These are phyloP conservation scores for Ornithoptera priamus DNA, from an alignment of 2,888 invertebrate species.

Conservation along the genomic window DNA sequence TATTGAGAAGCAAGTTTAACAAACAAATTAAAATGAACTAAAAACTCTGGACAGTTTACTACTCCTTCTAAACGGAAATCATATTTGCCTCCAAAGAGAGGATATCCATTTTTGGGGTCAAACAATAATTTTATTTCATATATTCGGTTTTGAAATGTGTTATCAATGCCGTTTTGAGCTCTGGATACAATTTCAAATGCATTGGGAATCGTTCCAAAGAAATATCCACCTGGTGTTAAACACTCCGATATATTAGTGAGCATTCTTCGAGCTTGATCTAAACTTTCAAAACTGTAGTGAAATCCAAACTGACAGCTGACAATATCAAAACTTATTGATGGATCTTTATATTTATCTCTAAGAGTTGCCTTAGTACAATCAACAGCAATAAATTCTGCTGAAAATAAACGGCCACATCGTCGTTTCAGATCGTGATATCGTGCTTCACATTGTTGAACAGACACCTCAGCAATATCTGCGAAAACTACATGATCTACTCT, in stretches of 20 bases:
- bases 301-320: slow-evolving; percentile 99
- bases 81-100: slow-evolving; percentile 97
- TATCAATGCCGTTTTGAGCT: slow-evolving; percentile 77
- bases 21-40: slow-evolving; percentile 95
- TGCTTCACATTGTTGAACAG: slow-evolving; percentile 92
- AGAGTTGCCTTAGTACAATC: slow-evolving; percentile 93
- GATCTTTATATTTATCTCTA: slow-evolving; percentile 88
- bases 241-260: slow-evolving; percentile 94
- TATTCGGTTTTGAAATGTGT: slow-evolving; percentile 88
- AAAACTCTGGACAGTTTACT: slow-evolving; percentile 98
- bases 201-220: slow-evolving; percentile 98
- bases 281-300: slow-evolving; percentile 96
- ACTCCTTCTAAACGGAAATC: slow-evolving; percentile 97
- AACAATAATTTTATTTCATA: slow-evolving; percentile 87
- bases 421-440: slow-evolving; percentile 87
- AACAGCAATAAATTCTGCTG: slow-evolving; percentile 94
- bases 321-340: slow-evolving; percentile 89
- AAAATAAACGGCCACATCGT: slow-evolving; percentile 78
- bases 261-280: slow-evolving; percentile 94
- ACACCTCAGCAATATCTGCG: slow-evolving; percentile 95
- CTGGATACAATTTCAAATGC: slow-evolving; percentile 93
- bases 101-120: slow-evolving; percentile 82
- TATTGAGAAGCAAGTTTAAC: slow-evolving; percentile 85
- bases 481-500: slow-evolving; percentile 90
- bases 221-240: slow-evolving; percentile 93